Conservation (phyloP, 2,113 vertebrate species). For the Indri indri region DNA sequence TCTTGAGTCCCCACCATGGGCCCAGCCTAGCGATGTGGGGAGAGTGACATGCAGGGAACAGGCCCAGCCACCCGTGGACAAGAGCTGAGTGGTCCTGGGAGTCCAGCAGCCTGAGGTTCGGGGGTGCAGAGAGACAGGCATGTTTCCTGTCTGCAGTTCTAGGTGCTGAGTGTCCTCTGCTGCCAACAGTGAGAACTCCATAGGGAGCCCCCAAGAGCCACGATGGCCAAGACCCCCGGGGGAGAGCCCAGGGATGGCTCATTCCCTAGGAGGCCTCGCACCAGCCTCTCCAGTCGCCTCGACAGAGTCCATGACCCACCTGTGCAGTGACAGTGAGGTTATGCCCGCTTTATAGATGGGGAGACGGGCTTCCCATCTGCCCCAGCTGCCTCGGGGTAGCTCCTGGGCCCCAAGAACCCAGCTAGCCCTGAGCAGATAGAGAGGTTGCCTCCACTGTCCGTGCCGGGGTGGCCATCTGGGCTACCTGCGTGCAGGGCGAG, state of each 20-base stretch:
- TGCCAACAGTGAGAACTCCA: background rate
- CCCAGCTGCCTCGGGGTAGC: background rate
- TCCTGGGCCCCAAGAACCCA: background rate
- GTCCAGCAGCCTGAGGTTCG: background rate
- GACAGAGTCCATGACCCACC: background rate
- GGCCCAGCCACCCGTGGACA: background rate
- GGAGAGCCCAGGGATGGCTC: background rate
- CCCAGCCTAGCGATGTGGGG: background rate
- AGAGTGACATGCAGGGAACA: background rate
- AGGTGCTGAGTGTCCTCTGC: background rate
- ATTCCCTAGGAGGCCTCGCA: background rate
- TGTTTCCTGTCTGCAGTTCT: background rate
- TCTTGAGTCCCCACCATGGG: background rate
- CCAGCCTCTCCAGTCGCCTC: background rate
- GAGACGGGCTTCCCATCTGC: background rate
- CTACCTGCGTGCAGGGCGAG: accelerated
- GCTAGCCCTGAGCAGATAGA: background rate
- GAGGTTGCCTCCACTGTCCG: background rate
- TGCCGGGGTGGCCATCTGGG: background rate
- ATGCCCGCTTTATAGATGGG: background rate
- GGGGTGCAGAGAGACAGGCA: background rate
- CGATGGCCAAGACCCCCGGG: background rate
- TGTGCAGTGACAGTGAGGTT: background rate
- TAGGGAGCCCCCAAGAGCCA: background rate
- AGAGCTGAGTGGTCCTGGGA: background rate